Evolutionary conservation across 2,888 invertebrate species (phyloP), one percentile per base, ranked within the genome.

Genomic region (Sphinx pinastri): DNA sequence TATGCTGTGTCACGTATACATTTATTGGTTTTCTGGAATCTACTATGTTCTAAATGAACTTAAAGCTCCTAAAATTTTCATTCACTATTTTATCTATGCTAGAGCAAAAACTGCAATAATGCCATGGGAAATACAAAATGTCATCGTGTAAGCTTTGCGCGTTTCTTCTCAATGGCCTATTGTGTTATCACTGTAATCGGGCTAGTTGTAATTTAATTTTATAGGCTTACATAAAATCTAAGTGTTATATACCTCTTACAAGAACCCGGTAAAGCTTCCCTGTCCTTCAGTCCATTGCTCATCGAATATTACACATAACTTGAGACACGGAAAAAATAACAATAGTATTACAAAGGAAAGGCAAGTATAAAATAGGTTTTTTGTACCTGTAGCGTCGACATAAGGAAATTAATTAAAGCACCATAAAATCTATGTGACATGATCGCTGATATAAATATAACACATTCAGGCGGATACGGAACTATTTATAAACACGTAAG

Each of bases 401-500:
- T 68, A 67, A 79, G 82, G 82, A 81, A 82, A 76, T 77, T 74
- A 72, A 77, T 75, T 73, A 76, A 71, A 71, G 70, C 57, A 70
- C 72, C 72, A 74, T 78, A 76, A 75, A 76, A 70, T 52, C 73
- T 74, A 71, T 70, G 67, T 67, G 70, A 59, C 70, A 72, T 74
- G 49, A 47, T 70, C 72, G 69, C 71, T 77, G 71, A 71, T 72
- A 71, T 73, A 71, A 66, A 68, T 67, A 51, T 58, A n/a, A 67
- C 57, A 16, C 57, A 19, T 74, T 70, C 73, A 81, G 79, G 80
- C 84, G 84, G 84, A 85, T 84, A 79, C 84, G 84, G 83, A 85
- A 84, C 78, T 79, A 71, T 74, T 74, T 75, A 73, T 77, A 72
- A 76, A 73, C 52, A 68, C 72, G n/a, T n/a, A n/a, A n/a, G 69